Evolutionary conservation across 2,797 vertebrate genomes (phyloP).

Genomic region (Darevskia mixta): DNA sequence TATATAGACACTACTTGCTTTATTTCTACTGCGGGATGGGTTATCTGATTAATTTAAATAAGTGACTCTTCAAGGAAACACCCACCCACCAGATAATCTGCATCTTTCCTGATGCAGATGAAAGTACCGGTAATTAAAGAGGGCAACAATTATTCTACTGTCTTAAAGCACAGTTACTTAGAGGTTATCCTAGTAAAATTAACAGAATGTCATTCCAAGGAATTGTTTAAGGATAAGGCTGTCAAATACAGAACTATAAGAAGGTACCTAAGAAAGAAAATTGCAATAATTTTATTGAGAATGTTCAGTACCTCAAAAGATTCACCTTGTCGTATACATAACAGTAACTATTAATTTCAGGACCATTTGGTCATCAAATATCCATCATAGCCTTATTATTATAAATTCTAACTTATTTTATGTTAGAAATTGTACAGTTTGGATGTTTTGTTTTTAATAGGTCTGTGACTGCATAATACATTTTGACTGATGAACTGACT

Average conservation of each 20-base stretch:
- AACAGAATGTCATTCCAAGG: background rate
- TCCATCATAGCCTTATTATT: background rate
- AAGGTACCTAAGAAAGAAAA: background rate
- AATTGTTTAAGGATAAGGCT: background rate
- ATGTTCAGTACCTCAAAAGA: background rate
- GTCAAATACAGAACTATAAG: background rate
- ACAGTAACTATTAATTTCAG: background rate
- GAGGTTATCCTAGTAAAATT: background rate
- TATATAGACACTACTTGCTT: slow-evolving; percentile 36
- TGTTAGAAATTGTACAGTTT: too few relatives aligned
- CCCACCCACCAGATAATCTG: slow-evolving; percentile 16
- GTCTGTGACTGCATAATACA: too few relatives aligned
- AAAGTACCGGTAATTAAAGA: slow-evolving; percentile 34
- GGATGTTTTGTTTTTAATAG: too few relatives aligned
- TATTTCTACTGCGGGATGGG: slow-evolving; percentile 27
- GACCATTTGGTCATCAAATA: too few relatives aligned
- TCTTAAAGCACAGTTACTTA: background rate
- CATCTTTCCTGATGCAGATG: slow-evolving; percentile 36
- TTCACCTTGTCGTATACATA: background rate
- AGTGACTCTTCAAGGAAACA: slow-evolving; percentile 35
- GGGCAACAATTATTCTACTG: slow-evolving; percentile 11
- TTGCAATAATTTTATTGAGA: background rate
- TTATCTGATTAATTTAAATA: slow-evolving; percentile 50
- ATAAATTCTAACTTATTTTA: too few relatives aligned
- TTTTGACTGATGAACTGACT: too few relatives aligned